Percentiles rank a stretch among this genome's conserved stretches.
These are phyloP conservation scores for Heteractis magnifica DNA, from an alignment of 92 coral and sea anemone species.

Conservation along the genomic window DNA sequence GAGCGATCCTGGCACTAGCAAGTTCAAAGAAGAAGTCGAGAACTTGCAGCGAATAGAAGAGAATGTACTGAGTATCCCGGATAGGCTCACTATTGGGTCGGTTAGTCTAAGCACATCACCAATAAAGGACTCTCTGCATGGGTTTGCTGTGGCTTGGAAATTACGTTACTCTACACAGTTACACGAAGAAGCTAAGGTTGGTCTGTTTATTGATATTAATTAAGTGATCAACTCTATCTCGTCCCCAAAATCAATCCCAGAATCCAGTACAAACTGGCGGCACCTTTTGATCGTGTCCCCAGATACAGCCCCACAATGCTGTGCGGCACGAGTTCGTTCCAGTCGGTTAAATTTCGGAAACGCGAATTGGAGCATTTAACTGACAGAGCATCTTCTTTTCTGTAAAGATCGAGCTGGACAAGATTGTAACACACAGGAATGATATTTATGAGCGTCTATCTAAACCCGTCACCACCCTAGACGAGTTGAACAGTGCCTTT, in stretches of 20 bases:
- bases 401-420: slow-evolving; percentile 84
- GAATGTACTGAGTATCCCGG: slow-evolving; percentile 78
- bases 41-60: slow-evolving; percentile 84
- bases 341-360: too few species aligned
- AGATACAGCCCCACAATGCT: too few species aligned
- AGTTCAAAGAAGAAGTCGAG: slow-evolving; percentile 82
- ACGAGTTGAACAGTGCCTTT: slow-evolving; percentile 87
- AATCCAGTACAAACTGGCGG: background rate
- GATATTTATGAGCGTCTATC: slow-evolving; percentile 84
- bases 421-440: slow-evolving; percentile 90
- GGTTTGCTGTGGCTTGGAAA: slow-evolving; percentile 98
- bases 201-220: background rate
- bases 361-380: background rate
- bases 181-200: slow-evolving; percentile 95
- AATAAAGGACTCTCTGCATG: slow-evolving; percentile 95
- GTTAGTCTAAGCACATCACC: slow-evolving; percentile 91
- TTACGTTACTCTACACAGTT: slow-evolving; percentile 91
- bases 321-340: too few species aligned
- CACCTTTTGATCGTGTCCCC: too few species aligned
- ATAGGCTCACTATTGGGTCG: slow-evolving; percentile 72
- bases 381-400: background rate
- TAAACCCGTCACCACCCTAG: slow-evolving; percentile 77
- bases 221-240: background rate
- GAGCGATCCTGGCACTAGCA: slow-evolving; percentile 82
- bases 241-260: too few species aligned